A percentile compares a stretch with the other conserved stretches of the same genome.
Evolutionary conservation across 2,888 invertebrate species (phyloP).

Genomic region (Agrochola litura): DNA sequence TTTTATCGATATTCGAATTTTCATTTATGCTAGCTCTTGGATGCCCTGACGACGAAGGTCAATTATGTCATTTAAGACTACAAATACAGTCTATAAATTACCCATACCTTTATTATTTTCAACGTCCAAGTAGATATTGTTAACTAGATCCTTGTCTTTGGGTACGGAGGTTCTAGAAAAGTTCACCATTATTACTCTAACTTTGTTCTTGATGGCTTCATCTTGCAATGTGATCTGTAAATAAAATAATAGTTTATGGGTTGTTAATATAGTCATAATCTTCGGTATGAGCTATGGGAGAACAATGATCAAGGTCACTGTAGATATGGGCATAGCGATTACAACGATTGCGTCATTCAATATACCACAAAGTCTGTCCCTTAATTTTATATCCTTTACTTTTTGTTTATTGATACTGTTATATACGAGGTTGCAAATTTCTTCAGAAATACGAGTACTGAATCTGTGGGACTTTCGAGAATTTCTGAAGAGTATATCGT

Average conservation of each 20-base stretch:
- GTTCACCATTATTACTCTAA: slow-evolving; percentile 88
- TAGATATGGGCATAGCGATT: slow-evolving; percentile 27
- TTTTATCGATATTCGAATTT: slow-evolving; percentile 3
- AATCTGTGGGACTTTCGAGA: not conserved
- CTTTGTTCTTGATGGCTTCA: slow-evolving; percentile 88
- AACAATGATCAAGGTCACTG: slow-evolving; percentile 35
- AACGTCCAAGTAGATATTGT: slow-evolving; percentile 85
- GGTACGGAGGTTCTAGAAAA: slow-evolving; percentile 80
- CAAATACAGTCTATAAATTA: not conserved
- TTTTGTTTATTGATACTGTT: not conserved
- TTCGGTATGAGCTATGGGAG: not conserved
- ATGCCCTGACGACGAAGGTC: not conserved
- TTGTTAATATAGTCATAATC: slow-evolving; percentile 1
- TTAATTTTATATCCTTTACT: not conserved
- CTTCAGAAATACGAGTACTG: not conserved
- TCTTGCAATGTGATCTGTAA: slow-evolving; percentile 89
- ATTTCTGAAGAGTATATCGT: not conserved
- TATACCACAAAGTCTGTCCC: not conserved
- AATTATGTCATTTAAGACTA: not conserved
- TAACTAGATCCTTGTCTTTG: slow-evolving; percentile 81
- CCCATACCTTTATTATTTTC: slow-evolving; percentile 82
- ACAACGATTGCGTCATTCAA: slow-evolving; percentile 28
- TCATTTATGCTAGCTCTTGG: not conserved
- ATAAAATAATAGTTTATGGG: slow-evolving; percentile 1
- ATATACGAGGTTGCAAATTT: not conserved